phyloP scores from a whole-genome alignment of 2,113 vertebrate species.

The Leucopternis melanops region DNA sequence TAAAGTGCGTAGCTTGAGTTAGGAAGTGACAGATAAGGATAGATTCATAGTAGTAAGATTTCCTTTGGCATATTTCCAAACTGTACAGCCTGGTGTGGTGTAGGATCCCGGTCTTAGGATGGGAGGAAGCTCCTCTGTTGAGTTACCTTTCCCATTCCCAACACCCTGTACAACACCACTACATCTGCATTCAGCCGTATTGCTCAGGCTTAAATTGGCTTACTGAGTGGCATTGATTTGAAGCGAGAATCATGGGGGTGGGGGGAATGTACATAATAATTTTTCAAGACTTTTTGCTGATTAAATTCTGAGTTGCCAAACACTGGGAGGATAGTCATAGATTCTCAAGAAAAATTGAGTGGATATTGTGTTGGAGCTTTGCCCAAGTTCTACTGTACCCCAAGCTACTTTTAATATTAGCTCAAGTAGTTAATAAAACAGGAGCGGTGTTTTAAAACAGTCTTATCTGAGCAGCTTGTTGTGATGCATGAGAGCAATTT shows the following conservation, averaged over 20 bases:
- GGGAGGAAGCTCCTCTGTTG: not conserved
- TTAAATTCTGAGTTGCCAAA: not conserved
- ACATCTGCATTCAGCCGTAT: not conserved
- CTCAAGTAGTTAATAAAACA: not conserved
- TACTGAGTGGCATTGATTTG: not conserved
- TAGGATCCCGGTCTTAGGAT: not conserved
- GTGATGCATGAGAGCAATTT: not conserved
- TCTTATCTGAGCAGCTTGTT: not conserved
- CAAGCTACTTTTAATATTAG: not conserved
- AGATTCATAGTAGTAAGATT: not conserved
- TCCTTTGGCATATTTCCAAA: not conserved
- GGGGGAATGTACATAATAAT: not conserved
- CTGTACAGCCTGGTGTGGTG: not conserved
- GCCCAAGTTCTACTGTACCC: not conserved
- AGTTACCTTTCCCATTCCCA: not conserved
- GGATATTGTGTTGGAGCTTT: not conserved
- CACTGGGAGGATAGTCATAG: not conserved
- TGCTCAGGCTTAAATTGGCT: not conserved
- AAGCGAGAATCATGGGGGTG: not conserved
- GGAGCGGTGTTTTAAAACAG: not conserved
- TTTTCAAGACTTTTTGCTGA: not conserved
- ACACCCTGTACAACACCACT: not conserved
- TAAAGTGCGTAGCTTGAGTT: not conserved
- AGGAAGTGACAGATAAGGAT: not conserved
- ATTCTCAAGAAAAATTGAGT: not conserved